Percentiles rank a stretch among this genome's conserved stretches.
phyloP scores from a whole-genome alignment of 1,140 invertebrate genomes.

The Heliothis virescens region DNA sequence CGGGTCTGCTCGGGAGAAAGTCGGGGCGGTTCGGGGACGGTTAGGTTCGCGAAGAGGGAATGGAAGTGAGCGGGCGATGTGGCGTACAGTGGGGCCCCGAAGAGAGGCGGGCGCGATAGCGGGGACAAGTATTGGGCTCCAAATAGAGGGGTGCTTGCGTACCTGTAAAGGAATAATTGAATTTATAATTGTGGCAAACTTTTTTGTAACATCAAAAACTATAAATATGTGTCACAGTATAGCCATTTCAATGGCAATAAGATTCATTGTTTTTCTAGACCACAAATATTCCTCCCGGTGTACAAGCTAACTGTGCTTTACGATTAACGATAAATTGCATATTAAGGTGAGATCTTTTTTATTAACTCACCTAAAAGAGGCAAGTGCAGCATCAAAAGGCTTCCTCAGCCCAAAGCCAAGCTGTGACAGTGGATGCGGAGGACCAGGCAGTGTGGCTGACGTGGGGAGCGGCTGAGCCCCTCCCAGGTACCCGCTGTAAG shows the following conservation, averaged over 20 bases:
- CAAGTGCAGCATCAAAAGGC: slow-evolving; percentile 90
- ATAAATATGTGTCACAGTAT: too few relatives aligned
- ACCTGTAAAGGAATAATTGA: slow-evolving; percentile 63
- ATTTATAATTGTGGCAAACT: not conserved
- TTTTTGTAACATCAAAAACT: not conserved
- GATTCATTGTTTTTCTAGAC: too few relatives aligned
- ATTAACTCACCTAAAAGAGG: slow-evolving; percentile 86
- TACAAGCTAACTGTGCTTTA: too few relatives aligned
- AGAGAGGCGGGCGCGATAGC: slow-evolving; percentile 88
- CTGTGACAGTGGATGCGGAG: slow-evolving; percentile 91
- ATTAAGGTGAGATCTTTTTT: too few relatives aligned
- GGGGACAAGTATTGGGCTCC: slow-evolving; percentile 87
- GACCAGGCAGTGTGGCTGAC: slow-evolving; percentile 87
- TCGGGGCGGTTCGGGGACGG: slow-evolving; percentile 81
- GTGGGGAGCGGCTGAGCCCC: slow-evolving; percentile 87
- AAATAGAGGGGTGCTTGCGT: slow-evolving; percentile 76
- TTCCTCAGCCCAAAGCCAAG: slow-evolving; percentile 91
- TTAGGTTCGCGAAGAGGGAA: slow-evolving; percentile 94
- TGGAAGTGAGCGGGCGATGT: slow-evolving; percentile 92
- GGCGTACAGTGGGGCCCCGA: slow-evolving; percentile 88
- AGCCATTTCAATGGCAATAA: too few relatives aligned
- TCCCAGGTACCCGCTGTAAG: slow-evolving; percentile 94
- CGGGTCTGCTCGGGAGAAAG: slow-evolving; percentile 56
- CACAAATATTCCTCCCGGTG: too few relatives aligned
- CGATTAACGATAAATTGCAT: too few relatives aligned